Conservation (phyloP, 2,888 invertebrate genomes). For the Mythimna vitellina region DNA sequence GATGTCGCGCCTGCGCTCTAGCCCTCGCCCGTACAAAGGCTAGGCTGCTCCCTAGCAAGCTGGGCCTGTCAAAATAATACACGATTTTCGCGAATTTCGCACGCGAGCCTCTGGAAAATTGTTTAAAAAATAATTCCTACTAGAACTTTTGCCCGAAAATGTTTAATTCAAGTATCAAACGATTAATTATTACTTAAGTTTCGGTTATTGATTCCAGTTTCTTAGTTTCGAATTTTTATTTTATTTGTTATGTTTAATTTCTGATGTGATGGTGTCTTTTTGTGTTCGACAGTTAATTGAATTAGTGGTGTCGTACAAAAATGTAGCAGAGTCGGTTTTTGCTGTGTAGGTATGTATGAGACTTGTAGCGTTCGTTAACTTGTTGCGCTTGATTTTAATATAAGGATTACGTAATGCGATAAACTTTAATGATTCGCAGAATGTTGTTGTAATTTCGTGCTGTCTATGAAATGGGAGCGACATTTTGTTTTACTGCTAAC, state of each 20-base stretch:
- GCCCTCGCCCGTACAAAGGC: slow-evolving; percentile 82
- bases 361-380: slow-evolving; percentile 82
- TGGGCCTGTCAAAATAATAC: slow-evolving; percentile 86
- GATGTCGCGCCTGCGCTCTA: slow-evolving; percentile 84
- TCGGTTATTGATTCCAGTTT: slow-evolving; percentile 43
- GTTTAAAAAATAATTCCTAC: slow-evolving; percentile 41
- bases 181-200: slow-evolving; percentile 34
- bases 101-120: slow-evolving; percentile 65
- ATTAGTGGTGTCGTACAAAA: slow-evolving; percentile 73
- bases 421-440: slow-evolving; percentile 64
- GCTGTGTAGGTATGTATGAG: slow-evolving; percentile 72
- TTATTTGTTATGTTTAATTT: slow-evolving; percentile 64
- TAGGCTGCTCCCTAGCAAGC: slow-evolving; percentile 78
- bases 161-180: slow-evolving; percentile 35
- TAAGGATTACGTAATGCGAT: slow-evolving; percentile 82
- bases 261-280: slow-evolving; percentile 71
- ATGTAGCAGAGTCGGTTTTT: slow-evolving; percentile 78
- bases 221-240: slow-evolving; percentile 53
- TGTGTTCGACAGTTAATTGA: slow-evolving; percentile 71
- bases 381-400: slow-evolving; percentile 82
- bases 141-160: slow-evolving; percentile 37
- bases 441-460: slow-evolving; percentile 36
- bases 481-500: slow-evolving; percentile 28
- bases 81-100: slow-evolving; percentile 76
- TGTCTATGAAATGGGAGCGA: slow-evolving; percentile 34